These are phyloP conservation scores for Sander lucioperca DNA, from an alignment of 2,113 vertebrate genomes.

Conservation along the genomic window DNA sequence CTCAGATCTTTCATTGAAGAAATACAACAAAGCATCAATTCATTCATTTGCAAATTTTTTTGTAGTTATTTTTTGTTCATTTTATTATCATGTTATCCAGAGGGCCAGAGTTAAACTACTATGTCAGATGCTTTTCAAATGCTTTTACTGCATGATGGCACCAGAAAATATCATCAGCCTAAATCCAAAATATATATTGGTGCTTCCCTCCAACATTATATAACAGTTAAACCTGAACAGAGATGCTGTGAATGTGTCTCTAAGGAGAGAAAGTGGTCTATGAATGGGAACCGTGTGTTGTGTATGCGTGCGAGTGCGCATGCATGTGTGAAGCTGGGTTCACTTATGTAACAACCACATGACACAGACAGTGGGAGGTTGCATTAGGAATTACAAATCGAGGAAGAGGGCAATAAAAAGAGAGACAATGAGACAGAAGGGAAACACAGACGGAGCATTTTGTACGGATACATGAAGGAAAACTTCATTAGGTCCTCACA, in stretches of 20 bases:
- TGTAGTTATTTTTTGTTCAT: neutral
- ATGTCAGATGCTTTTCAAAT: neutral
- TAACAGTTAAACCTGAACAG: slow-evolving; percentile 2
- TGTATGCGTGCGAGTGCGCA: neutral
- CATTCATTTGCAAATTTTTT: neutral
- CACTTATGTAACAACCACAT: slow-evolving; percentile 62
- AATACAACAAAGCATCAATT: neutral
- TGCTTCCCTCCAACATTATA: slow-evolving; percentile 1
- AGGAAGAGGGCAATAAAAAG: slow-evolving; percentile 42
- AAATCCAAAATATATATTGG: slow-evolving; percentile 2
- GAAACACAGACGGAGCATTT: slow-evolving; percentile 24
- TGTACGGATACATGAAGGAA: neutral
- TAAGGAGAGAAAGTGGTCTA: slow-evolving; percentile 5
- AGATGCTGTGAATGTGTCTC: slow-evolving; percentile 19
- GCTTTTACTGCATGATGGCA: neutral
- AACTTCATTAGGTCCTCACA: neutral
- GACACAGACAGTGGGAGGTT: slow-evolving; percentile 48
- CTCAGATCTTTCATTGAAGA: neutral
- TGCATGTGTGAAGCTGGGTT: slow-evolving; percentile 42
- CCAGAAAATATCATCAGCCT: neutral
- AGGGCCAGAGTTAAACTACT: neutral
- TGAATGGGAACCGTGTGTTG: slow-evolving; percentile 26
- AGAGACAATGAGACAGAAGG: slow-evolving; percentile 42
- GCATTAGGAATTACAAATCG: slow-evolving; percentile 51
- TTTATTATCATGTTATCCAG: neutral